A percentile compares a stretch with the other conserved stretches of the same genome.
phyloP scores from a whole-genome alignment of 2,888 invertebrate genomes.

The Cerastoderma edule region DNA sequence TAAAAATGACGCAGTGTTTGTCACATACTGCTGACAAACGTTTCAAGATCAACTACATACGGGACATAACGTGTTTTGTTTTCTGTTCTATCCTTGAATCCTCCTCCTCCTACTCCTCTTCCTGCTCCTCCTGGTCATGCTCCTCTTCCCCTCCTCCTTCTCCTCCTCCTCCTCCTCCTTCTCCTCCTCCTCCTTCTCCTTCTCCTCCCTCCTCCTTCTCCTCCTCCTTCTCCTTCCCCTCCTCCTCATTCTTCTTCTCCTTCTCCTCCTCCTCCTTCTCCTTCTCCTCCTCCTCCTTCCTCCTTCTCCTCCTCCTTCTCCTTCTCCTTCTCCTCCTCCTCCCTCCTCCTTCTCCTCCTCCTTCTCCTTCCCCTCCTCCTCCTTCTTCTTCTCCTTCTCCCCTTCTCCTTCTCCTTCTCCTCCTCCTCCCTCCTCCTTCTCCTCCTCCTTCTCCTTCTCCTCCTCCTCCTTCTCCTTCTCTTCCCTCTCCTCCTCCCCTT shows the following conservation, averaged over 20 bases:
- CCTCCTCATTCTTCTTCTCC: too few species aligned
- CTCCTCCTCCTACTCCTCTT: too few species aligned
- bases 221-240: neutral
- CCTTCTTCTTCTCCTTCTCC: neutral
- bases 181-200: neutral
- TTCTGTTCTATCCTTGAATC: neutral
- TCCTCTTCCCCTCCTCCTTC: neutral
- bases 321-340: neutral
- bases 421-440: neutral
- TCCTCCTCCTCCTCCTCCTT: neutral
- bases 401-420: neutral
- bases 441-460: slow-evolving; percentile 1
- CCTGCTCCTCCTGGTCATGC: neutral
- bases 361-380: neutral
- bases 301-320: neutral
- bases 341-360: neutral
- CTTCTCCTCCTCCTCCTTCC: neutral
- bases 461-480: neutral
- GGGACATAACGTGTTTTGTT: too few species aligned
- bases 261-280: neutral
- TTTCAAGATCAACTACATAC: too few species aligned
- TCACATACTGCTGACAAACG: too few species aligned
- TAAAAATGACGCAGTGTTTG: too few species aligned
- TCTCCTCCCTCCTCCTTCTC: neutral
- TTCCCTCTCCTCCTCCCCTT: neutral